These are phyloP conservation scores for Mechanitis messenoides DNA, from an alignment of 2,888 invertebrate species.

Conservation along the genomic window DNA sequence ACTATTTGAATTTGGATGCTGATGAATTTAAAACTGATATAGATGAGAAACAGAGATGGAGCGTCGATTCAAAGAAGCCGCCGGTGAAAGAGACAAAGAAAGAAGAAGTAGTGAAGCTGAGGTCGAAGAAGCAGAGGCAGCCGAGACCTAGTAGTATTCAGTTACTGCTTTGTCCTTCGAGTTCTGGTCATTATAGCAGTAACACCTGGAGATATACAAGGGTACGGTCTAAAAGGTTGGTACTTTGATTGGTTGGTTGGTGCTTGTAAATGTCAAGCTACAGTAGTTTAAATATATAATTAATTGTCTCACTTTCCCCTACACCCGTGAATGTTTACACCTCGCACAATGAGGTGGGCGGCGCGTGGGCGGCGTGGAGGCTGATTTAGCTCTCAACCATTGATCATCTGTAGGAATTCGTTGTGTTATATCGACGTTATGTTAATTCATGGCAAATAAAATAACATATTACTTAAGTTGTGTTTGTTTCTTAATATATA, in stretches of 20 bases:
- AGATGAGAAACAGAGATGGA: slow-evolving; percentile 51
- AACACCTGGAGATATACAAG: slow-evolving; percentile 70
- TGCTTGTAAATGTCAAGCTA: slow-evolving; percentile 2
- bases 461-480: neutral
- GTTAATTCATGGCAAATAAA: neutral
- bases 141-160: slow-evolving; percentile 69
- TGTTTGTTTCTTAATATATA: neutral
- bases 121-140: slow-evolving; percentile 62
- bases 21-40: slow-evolving; percentile 26
- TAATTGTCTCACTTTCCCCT: slow-evolving; percentile 33
- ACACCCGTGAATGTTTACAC: slow-evolving; percentile 29
- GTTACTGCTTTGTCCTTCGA: slow-evolving; percentile 64
- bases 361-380: slow-evolving; percentile 39
- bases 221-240: slow-evolving; percentile 67
- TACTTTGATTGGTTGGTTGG: neutral
- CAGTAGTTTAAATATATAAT: slow-evolving; percentile 20
- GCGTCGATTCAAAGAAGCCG: slow-evolving; percentile 56
- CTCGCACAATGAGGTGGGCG: slow-evolving; percentile 34
- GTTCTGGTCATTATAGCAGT: slow-evolving; percentile 68
- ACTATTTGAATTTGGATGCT: slow-evolving; percentile 58
- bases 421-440: slow-evolving; percentile 14
- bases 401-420: slow-evolving; percentile 25
- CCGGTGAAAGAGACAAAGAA: slow-evolving; percentile 56
- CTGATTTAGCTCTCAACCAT: slow-evolving; percentile 21
- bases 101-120: slow-evolving; percentile 56